phyloP scores from a whole-genome alignment of 2,113 vertebrate species.

The Perca flavescens region DNA sequence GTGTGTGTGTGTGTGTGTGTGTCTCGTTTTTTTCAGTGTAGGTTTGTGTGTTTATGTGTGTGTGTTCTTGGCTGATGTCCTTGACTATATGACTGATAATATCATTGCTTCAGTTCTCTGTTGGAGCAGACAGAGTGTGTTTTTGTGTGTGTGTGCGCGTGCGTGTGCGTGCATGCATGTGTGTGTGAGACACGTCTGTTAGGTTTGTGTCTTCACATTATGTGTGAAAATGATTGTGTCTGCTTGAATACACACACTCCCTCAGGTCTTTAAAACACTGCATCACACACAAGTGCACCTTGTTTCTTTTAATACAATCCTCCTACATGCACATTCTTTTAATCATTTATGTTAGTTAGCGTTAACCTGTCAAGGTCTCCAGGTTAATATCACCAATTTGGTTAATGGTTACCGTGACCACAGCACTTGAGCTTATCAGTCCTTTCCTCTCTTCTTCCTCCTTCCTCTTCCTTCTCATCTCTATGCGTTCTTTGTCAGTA shows the following conservation, averaged over 20 bases:
- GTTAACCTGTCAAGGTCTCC: constrained; percentile 21
- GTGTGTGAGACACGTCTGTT: not conserved
- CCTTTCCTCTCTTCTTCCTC: constrained; percentile 2
- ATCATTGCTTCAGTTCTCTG: constrained; percentile 53
- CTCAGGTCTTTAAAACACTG: constrained; percentile 40
- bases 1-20: constrained; percentile 19
- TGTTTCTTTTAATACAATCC: constrained; percentile 22
- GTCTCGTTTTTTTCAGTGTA: not conserved
- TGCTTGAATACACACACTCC: constrained; percentile 45
- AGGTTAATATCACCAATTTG: constrained; percentile 21
- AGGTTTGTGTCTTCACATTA: constrained; percentile 10
- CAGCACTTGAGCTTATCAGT: constrained; percentile 7
- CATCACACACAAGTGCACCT: constrained; percentile 31
- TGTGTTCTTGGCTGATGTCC: constrained; percentile 64
- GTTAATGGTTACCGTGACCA: not conserved
- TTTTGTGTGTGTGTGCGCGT: constrained; percentile 1
- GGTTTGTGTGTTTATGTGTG: constrained; percentile 15
- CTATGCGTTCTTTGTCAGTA: not conserved
- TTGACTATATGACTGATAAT: constrained; percentile 68
- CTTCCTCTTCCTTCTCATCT: not conserved
- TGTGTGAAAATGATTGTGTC: constrained; percentile 38
- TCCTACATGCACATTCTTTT: constrained; percentile 6
- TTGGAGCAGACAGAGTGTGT: constrained; percentile 24
- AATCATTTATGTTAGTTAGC: not conserved
- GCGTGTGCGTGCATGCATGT: not conserved